Conservation (phyloP, 2,888 invertebrate genomes). For the Norana najaformis region DNA sequence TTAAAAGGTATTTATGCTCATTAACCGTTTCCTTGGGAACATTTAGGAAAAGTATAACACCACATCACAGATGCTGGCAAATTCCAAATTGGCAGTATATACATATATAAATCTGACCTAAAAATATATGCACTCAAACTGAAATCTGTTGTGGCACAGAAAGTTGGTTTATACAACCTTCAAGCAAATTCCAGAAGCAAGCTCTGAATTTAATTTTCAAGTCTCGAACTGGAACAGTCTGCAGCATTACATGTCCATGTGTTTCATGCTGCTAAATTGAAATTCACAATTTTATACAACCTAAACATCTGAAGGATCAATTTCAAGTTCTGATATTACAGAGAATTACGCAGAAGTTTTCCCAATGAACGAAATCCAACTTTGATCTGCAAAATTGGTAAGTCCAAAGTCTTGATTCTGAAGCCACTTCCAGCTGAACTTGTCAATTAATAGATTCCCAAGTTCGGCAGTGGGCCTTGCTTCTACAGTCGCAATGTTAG, state of each 20-base stretch:
- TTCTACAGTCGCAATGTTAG: conserved; percentile 31
- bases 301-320: too few relatives aligned
- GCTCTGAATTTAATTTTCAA: not conserved
- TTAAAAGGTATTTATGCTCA: not conserved
- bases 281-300: not conserved
- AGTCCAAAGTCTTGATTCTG: not conserved
- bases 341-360: too few relatives aligned
- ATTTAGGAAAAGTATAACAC: too few relatives aligned
- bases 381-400: not conserved
- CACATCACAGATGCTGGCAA: too few relatives aligned
- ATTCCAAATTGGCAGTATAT: not conserved
- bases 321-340: too few relatives aligned
- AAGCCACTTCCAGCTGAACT: not conserved
- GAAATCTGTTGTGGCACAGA: not conserved
- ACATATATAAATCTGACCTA: not conserved
- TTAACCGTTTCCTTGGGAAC: too few relatives aligned
- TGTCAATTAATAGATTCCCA: not conserved
- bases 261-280: not conserved
- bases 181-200: not conserved
- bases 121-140: not conserved
- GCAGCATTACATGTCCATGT: not conserved
- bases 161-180: not conserved
- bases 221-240: not conserved
- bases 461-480: not conserved
- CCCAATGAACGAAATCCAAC: not conserved